A percentile compares a stretch with the other conserved stretches of the same genome.
These are phyloP conservation scores for Agonopterix heracliana DNA, from an alignment of 2,888 invertebrate genomes.

Conservation along the genomic window DNA sequence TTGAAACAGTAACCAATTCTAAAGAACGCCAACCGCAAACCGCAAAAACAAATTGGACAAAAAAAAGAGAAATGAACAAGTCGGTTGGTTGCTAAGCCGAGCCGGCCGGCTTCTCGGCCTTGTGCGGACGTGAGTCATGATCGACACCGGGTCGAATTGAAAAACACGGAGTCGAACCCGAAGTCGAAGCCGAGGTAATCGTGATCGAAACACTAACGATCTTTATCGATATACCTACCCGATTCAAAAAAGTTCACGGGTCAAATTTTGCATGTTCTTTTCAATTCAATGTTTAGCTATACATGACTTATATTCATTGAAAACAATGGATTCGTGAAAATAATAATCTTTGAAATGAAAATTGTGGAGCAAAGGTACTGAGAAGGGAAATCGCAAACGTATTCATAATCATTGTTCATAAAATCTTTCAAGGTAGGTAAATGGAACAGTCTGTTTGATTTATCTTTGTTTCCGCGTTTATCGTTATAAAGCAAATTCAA, in stretches of 20 bases:
- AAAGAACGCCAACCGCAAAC: conserved; percentile 30
- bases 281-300: too few relatives aligned
- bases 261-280: conserved; percentile 1
- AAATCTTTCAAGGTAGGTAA: too few relatives aligned
- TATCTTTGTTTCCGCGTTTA: conserved; percentile 3
- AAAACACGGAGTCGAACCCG: conserved; percentile 27
- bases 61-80: conserved; percentile 41
- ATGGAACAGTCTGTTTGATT: background rate
- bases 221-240: too few relatives aligned
- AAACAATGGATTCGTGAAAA: too few relatives aligned
- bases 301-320: too few relatives aligned
- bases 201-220: conserved; percentile 3
- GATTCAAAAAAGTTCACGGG: conserved; percentile 24
- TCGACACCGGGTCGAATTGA: conserved; percentile 18
- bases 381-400: too few relatives aligned
- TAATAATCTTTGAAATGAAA: too few relatives aligned
- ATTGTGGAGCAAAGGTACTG: too few relatives aligned
- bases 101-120: conserved; percentile 68
- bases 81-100: conserved; percentile 42
- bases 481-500: background rate
- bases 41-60: conserved; percentile 41
- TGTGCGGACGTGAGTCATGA: conserved; percentile 50
- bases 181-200: conserved; percentile 27
- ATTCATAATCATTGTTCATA: too few relatives aligned
- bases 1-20: conserved; percentile 31